Percentiles rank a stretch among this genome's conserved stretches.
Evolutionary conservation across 1,140 invertebrate species (phyloP).

Genomic region (Heterodera carotae): DNA sequence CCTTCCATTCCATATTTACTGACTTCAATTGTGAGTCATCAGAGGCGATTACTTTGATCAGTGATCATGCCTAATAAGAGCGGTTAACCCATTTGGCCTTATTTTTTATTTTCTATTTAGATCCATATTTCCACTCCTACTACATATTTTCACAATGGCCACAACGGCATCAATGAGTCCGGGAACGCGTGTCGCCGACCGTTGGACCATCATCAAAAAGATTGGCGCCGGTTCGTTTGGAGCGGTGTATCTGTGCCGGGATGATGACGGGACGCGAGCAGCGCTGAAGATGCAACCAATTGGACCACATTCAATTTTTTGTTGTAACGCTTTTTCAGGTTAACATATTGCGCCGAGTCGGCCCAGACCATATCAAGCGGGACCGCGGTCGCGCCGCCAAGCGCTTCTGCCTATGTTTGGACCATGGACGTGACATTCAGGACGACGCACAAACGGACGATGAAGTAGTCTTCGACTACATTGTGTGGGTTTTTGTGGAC

Average conservation of each 20-base stretch:
- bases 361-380: neutral
- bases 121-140: too few species aligned
- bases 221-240: conserved; percentile 27
- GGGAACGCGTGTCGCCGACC: conserved; percentile 2
- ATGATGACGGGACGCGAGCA: neutral
- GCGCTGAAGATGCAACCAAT: conserved; percentile 8
- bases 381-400: neutral
- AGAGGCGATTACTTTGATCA: too few species aligned
- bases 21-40: too few species aligned
- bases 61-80: too few species aligned
- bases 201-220: conserved; percentile 25
- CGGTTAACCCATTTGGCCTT: too few species aligned
- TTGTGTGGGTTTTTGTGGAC: conserved; percentile 3
- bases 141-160: too few species aligned
- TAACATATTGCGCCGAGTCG: neutral
- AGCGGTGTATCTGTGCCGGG: conserved; percentile 7
- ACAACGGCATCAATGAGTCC: neutral
- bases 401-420: conserved; percentile 5
- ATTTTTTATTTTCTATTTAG: too few species aligned
- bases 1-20: too few species aligned
- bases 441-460: neutral
- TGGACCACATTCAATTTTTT: neutral
- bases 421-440: conserved; percentile 27
- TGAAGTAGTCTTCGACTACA: neutral
- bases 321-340: neutral